phyloP scores from a whole-genome alignment of 37 sponge, comb jelly and placozoan genomes.

The Eunapius fragilis region DNA sequence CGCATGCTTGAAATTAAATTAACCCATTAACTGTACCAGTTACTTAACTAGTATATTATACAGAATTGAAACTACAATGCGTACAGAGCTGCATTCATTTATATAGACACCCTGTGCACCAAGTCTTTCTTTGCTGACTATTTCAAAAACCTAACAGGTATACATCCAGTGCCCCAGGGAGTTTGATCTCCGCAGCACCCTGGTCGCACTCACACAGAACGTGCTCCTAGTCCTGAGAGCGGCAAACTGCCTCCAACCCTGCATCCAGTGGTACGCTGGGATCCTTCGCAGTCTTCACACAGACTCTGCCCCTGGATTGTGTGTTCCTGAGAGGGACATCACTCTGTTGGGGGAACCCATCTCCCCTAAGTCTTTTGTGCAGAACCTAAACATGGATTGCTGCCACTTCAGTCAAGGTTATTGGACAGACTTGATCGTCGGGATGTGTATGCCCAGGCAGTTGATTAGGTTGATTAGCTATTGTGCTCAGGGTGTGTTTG shows the following conservation, averaged over 20 bases:
- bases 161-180: conserved; percentile 30
- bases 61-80: no score
- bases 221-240: conserved; percentile 22
- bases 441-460: neutral
- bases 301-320: neutral
- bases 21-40: no score
- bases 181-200: conserved; percentile 1
- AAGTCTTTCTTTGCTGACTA: no score
- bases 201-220: neutral
- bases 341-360: neutral
- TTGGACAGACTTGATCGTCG: neutral
- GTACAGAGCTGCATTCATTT: no score
- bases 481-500: no score
- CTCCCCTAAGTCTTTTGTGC: neutral
- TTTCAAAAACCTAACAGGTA: no score
- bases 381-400: neutral
- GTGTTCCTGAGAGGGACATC: neutral
- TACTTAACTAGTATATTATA: no score
- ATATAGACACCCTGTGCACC: no score
- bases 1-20: no score
- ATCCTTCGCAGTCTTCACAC: neutral
- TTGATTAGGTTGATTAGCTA: no score
- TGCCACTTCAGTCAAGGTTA: neutral
- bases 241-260: conserved; percentile 28
- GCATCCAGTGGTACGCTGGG: conserved; percentile 25